A percentile compares a stretch with the other conserved stretches of the same genome.
These are phyloP conservation scores for Nannobrachium achirus DNA, from an alignment of 2,113 vertebrate genomes.

Conservation along the genomic window DNA sequence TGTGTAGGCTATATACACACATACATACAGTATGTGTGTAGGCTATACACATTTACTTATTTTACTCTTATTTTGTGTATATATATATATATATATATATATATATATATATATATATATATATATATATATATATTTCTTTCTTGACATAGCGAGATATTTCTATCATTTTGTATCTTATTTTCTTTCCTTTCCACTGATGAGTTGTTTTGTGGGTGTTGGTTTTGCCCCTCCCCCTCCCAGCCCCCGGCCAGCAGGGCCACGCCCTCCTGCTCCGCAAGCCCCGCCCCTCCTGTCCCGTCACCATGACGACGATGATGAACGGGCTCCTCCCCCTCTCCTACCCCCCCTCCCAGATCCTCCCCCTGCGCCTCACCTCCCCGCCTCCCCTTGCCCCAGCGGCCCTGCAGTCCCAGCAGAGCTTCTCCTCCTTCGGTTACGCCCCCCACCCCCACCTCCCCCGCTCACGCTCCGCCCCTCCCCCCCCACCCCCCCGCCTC, in stretches of 20 bases:
- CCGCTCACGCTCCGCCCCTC: constrained; percentile 71
- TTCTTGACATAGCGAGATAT: constrained; percentile 36
- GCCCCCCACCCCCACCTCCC: constrained; percentile 81
- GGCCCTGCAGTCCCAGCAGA: constrained; percentile 80
- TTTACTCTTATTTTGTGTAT: too few species aligned
- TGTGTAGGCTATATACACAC: too few species aligned
- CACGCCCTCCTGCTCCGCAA: constrained; percentile 88
- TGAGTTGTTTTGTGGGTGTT: constrained; percentile 69
- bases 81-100: too few species aligned
- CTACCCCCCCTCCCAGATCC: constrained; percentile 85
- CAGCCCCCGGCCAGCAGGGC: constrained; percentile 86
- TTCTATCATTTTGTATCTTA: constrained; percentile 58
- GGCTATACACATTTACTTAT: too few species aligned
- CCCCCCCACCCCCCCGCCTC: constrained; percentile 47
- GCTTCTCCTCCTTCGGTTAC: constrained; percentile 95
- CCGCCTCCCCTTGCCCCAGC: constrained; percentile 72
- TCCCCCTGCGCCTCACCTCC: constrained; percentile 83
- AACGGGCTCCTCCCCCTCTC: constrained; percentile 84
- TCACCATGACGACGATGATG: constrained; percentile 75
- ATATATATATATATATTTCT: constrained; percentile 44
- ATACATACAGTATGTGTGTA: too few species aligned
- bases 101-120: constrained; percentile 25
- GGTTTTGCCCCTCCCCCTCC: constrained; percentile 62
- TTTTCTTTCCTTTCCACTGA: constrained; percentile 73
- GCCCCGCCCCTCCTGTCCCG: constrained; percentile 82